phyloP scores from a whole-genome alignment of 2,797 vertebrate species.

The Thamnophis elegans region DNA sequence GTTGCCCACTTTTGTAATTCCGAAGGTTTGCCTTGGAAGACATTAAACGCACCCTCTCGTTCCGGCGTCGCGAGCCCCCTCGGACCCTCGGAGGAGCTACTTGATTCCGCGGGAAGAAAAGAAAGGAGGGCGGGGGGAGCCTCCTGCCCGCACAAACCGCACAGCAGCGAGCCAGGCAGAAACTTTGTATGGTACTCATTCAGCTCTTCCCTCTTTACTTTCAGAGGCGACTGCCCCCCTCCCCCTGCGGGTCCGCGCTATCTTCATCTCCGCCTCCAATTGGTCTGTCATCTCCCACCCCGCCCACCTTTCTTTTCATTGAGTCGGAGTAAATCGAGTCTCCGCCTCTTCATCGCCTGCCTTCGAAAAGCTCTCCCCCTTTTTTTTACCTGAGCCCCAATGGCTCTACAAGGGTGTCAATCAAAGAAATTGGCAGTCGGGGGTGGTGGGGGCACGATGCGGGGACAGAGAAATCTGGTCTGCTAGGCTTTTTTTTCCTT shows the following conservation, averaged over 20 bases:
- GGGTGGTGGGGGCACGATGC: accelerated
- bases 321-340: background rate
- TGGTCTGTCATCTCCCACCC: background rate
- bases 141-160: background rate
- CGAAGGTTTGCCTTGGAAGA: background rate
- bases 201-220: conserved; percentile 49
- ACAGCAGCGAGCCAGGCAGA: background rate
- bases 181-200: conserved; percentile 49
- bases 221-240: background rate
- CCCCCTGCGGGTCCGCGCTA: background rate
- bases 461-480: background rate
- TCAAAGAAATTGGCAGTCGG: background rate
- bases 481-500: no score
- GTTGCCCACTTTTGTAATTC: background rate
- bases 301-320: background rate
- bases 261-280: background rate
- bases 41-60: background rate
- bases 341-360: background rate
- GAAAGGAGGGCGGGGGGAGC: background rate
- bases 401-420: background rate
- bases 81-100: background rate
- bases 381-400: background rate
- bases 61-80: background rate
- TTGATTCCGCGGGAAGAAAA: background rate
- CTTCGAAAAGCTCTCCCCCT: background rate